Percentiles rank a stretch among this genome's conserved stretches.
These are phyloP conservation scores for Trachelus stipa DNA, from an alignment of 2,888 invertebrate species.

Conservation along the genomic window DNA sequence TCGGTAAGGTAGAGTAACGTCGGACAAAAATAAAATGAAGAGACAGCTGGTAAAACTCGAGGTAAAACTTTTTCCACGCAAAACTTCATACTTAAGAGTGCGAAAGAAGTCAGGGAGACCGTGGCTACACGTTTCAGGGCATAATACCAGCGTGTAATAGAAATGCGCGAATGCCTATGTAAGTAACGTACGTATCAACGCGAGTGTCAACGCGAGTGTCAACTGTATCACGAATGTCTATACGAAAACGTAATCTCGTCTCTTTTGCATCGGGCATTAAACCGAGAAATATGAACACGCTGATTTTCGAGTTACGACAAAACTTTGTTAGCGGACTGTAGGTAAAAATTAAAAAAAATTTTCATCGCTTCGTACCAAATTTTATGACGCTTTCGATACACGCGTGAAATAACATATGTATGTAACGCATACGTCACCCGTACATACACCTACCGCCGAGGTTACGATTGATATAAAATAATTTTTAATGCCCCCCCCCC, in stretches of 20 bases:
- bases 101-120: conserved; percentile 31
- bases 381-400: neutral
- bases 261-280: neutral
- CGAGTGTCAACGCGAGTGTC: conserved; percentile 20
- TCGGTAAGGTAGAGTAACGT: neutral
- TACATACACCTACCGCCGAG: neutral
- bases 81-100: conserved; percentile 32
- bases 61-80: conserved; percentile 30
- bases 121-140: conserved; percentile 5
- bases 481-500: neutral
- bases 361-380: neutral
- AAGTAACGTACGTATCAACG: conserved; percentile 18
- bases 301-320: neutral
- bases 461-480: neutral
- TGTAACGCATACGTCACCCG: neutral
- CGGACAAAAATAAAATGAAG: neutral
- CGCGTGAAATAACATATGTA: neutral
- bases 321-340: neutral
- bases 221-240: neutral
- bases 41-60: conserved; percentile 22
- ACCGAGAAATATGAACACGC: neutral
- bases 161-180: neutral
- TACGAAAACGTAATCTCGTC: neutral
- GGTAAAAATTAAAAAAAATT: neutral
- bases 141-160: neutral